A percentile compares a stretch with the other conserved stretches of the same genome.
Evolutionary conservation across 2,797 vertebrate species (phyloP).

Genomic region (Triplophysa bombifrons): DNA sequence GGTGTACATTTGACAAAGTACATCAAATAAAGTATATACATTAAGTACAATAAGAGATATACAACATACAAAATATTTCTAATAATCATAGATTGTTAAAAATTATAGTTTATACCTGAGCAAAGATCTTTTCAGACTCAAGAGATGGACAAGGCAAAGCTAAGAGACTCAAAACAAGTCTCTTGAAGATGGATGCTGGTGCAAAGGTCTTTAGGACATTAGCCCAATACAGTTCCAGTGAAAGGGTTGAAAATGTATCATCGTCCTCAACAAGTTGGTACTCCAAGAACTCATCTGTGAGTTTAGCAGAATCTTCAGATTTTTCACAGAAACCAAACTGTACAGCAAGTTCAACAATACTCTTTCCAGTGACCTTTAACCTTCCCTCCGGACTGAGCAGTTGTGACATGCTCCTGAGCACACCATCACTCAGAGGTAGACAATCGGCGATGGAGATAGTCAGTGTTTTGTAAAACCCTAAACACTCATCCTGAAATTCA

Average conservation of each 20-base stretch:
- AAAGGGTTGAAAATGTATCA: slow-evolving; percentile 21
- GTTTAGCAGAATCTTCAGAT: slow-evolving; percentile 59
- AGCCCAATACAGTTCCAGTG: slow-evolving; percentile 71
- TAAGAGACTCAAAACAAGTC: slow-evolving; percentile 73
- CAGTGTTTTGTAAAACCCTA: slow-evolving; percentile 70
- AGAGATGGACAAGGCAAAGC: slow-evolving; percentile 73
- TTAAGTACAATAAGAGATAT: background rate
- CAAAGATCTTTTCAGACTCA: slow-evolving; percentile 65
- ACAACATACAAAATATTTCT: background rate
- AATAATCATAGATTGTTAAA: background rate
- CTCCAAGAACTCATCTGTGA: slow-evolving; percentile 69
- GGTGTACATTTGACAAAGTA: background rate
- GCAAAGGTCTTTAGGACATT: slow-evolving; percentile 60
- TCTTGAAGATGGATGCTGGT: slow-evolving; percentile 67
- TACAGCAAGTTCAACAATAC: slow-evolving; percentile 66
- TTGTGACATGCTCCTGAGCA: slow-evolving; percentile 65
- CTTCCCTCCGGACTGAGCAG: slow-evolving; percentile 71
- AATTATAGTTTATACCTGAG: slow-evolving; percentile 64
- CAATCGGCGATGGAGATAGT: slow-evolving; percentile 63
- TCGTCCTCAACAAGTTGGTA: slow-evolving; percentile 64
- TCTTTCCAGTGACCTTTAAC: slow-evolving; percentile 58
- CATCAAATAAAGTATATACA: background rate
- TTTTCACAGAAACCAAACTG: slow-evolving; percentile 68
- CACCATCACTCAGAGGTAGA: slow-evolving; percentile 67
- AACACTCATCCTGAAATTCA: slow-evolving; percentile 58